Conservation (phyloP, 2,888 invertebrate species). For the Netelia melanura region DNA sequence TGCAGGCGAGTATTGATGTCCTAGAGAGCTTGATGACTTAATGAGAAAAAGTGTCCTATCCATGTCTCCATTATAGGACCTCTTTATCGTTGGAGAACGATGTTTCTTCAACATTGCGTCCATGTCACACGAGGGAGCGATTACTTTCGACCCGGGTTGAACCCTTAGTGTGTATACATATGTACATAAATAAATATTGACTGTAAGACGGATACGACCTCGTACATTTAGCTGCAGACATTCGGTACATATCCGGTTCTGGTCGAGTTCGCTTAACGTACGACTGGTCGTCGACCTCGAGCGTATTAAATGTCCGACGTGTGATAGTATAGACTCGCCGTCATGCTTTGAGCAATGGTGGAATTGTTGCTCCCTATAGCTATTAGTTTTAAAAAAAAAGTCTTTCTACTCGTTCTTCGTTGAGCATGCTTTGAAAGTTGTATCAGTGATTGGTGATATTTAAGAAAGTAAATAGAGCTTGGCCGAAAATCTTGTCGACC, state of each 20-base stretch:
- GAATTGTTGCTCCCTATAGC: slow-evolving; percentile 17
- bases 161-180: not conserved
- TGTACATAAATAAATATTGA: slow-evolving; percentile 38
- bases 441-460: slow-evolving; percentile 45
- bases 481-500: slow-evolving; percentile 56
- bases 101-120: no score
- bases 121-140: no score
- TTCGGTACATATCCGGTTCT: slow-evolving; percentile 59
- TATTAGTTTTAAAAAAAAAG: slow-evolving; percentile 12
- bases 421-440: slow-evolving; percentile 60
- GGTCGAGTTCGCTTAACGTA: slow-evolving; percentile 50
- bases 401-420: slow-evolving; percentile 36
- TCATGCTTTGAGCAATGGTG: slow-evolving; percentile 17
- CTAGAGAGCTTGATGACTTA: no score
- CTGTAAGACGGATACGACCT: slow-evolving; percentile 30
- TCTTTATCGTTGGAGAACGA: no score
- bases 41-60: no score
- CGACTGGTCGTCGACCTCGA: slow-evolving; percentile 56
- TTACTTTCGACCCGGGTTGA: slow-evolving; percentile 1
- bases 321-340: slow-evolving; percentile 15
- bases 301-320: slow-evolving; percentile 26
- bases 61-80: no score
- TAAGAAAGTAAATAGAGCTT: slow-evolving; percentile 53
- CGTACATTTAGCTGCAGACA: slow-evolving; percentile 25
- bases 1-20: no score